Evolutionary conservation across 35 echinoderm and acorn worm genomes (phyloP), one percentile per base, ranked within the genome.

Genomic region (Lytechinus pictus): DNA sequence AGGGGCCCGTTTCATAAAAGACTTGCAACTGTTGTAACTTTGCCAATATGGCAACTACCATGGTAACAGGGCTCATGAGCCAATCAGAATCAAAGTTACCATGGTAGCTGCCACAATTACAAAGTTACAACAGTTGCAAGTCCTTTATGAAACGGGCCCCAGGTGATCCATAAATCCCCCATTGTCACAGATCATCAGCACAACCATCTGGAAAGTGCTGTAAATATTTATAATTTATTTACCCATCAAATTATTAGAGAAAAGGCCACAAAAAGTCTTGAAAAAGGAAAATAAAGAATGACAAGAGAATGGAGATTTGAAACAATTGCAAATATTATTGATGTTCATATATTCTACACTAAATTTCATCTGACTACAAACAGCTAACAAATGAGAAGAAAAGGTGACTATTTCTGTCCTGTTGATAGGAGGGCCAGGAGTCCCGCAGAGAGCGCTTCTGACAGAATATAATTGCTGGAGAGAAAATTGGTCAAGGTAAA

Each of bases 401-500:
- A 90, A 90, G 11, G 9, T 88, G 10, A 90, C 28, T 54, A 54
- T 90, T 90, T 90, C 52, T 90, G 29, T 10, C 88, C 52, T 52
- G 88, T 90, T 90, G 88, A 90, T 90, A 54, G 52, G 7, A 98
- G 95, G 54, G 97, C 97, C 10, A 98, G 95, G 19, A 98, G 97
- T 27, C 97, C 97, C 13, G 94, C 96, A 95, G 96, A 95, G 9
- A 95, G 53, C 27, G 95, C 95, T 14, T 97, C 93, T 8, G 96
- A 97, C 86, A 98, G 87, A 87, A 96, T 89, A 52, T 98, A 98
- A 72, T 98, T 98, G 56, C 97, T 98, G 97, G 54, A 12, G 66
- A 79, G 57, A 44, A 53, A 71, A 10, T 10, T 10, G 27, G 96
- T 98, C 57, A 98, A 98, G 97, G 96, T 97, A 94, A 94, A 95